These are phyloP conservation scores for Theodoxus fluviatilis DNA, from an alignment of 2,888 invertebrate genomes.

Conservation along the genomic window DNA sequence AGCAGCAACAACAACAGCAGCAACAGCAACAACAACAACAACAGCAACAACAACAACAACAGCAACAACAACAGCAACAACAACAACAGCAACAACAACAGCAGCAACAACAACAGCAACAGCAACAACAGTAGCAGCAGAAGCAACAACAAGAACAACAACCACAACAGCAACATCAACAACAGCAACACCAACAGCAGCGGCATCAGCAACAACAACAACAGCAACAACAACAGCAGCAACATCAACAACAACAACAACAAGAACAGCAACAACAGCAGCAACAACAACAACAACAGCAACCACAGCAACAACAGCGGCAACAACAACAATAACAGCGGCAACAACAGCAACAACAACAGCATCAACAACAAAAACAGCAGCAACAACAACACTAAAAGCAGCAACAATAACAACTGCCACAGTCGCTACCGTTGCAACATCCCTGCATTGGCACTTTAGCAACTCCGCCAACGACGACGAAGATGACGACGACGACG, in stretches of 20 bases:
- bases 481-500: too few relatives aligned
- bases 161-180: not conserved
- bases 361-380: not conserved
- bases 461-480: too few relatives aligned
- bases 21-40: too few relatives aligned
- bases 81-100: too few relatives aligned
- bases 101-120: slow-evolving; percentile 10
- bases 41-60: too few relatives aligned
- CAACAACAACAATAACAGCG: not conserved
- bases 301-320: not conserved
- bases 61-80: too few relatives aligned
- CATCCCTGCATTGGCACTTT: too few relatives aligned
- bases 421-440: not conserved
- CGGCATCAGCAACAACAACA: not conserved
- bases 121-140: slow-evolving; percentile 6
- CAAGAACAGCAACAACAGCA: not conserved
- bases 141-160: not conserved
- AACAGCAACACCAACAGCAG: not conserved
- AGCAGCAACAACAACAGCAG: too few relatives aligned
- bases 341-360: not conserved
- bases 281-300: not conserved
- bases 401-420: not conserved
- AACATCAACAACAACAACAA: not conserved
- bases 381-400: not conserved
- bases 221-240: not conserved